These are phyloP conservation scores for Datnioides undecimradiatus DNA, from an alignment of 2,113 vertebrate species.

Conservation along the genomic window DNA sequence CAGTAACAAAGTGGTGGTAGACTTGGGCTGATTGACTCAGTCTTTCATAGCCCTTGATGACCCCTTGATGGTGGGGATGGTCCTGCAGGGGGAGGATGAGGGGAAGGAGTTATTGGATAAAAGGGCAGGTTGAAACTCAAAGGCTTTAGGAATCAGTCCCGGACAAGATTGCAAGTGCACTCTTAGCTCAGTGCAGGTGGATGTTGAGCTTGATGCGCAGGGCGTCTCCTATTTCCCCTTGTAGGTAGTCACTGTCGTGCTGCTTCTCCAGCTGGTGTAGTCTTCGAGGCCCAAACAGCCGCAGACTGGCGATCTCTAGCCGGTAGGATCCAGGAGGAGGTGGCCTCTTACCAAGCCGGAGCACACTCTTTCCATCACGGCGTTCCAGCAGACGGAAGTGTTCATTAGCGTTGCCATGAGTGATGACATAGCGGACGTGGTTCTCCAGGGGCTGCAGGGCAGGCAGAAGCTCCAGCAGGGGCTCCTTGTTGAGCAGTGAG, in stretches of 20 bases:
- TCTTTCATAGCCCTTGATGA: conserved; percentile 77
- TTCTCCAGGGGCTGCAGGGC: conserved; percentile 88
- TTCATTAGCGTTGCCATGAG: conserved; percentile 85
- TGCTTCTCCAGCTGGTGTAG: conserved; percentile 86
- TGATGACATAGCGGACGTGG: conserved; percentile 88
- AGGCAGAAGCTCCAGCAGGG: conserved; percentile 90
- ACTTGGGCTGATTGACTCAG: conserved; percentile 79
- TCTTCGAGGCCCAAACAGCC: conserved; percentile 83
- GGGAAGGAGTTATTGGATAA: conserved; percentile 48
- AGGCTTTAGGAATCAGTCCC: conserved; percentile 72
- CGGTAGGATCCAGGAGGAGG: conserved; percentile 86
- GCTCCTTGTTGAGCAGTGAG: conserved; percentile 85
- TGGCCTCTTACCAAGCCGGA: conserved; percentile 86
- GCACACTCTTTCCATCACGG: conserved; percentile 87
- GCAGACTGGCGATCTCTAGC: conserved; percentile 90
- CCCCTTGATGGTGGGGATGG: conserved; percentile 62
- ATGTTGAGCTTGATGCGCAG: conserved; percentile 92
- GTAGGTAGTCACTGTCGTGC: conserved; percentile 90
- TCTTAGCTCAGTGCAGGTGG: conserved; percentile 89
- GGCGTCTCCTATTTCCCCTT: conserved; percentile 87
- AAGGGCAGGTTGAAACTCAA: conserved; percentile 65
- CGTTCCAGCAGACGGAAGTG: conserved; percentile 90
- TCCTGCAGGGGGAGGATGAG: conserved; percentile 37
- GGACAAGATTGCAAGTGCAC: conserved; percentile 32
- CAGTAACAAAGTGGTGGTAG: conserved; percentile 80